phyloP scores from a whole-genome alignment of 2,888 invertebrate species.

The Phortica magna region DNA sequence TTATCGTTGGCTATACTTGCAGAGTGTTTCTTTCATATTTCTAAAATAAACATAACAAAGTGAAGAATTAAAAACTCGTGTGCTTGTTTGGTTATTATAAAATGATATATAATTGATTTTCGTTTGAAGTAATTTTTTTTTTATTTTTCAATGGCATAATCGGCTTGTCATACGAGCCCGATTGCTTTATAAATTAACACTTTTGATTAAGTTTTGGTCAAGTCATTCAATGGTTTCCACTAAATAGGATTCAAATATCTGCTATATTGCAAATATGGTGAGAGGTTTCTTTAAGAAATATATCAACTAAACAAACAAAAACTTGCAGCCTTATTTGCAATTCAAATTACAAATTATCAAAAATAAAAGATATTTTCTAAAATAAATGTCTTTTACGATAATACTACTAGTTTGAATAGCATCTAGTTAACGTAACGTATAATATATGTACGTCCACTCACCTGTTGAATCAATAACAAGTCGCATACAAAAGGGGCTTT shows the following conservation, averaged over 20 bases:
- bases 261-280: background rate
- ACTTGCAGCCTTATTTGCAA: background rate
- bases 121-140: background rate
- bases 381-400: too few species aligned
- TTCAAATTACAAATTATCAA: too few species aligned
- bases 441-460: background rate
- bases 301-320: conserved; percentile 19
- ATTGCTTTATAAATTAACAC: conserved; percentile 13
- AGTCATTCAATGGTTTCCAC: background rate
- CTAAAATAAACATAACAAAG: background rate
- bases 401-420: too few species aligned
- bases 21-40: background rate
- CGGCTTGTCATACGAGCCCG: background rate
- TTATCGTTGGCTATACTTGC: conserved; percentile 4
- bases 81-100: background rate
- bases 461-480: conserved; percentile 14
- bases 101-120: background rate
- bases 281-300: background rate
- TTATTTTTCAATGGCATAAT: background rate
- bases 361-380: too few species aligned
- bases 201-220: conserved; percentile 1
- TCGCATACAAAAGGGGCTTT: background rate
- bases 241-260: background rate
- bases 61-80: background rate
- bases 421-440: too few species aligned